Evolutionary conservation across 2,888 invertebrate genomes (phyloP), one percentile per base, ranked within the genome.

Genomic region (Pollenia angustigena): DNA sequence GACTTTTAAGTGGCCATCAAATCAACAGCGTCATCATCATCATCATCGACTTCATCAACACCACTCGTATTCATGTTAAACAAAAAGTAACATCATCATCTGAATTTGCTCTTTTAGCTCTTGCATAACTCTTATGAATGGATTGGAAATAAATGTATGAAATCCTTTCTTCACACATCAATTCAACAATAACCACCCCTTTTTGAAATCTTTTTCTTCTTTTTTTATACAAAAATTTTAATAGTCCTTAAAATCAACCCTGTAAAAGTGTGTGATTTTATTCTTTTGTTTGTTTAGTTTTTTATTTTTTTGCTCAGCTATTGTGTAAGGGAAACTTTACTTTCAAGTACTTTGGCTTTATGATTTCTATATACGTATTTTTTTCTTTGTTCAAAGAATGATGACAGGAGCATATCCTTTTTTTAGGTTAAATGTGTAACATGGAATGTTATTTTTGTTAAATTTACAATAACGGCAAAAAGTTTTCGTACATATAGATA

Each of bases 1-100:
- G 75, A 87, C 81, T 87, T 87, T 87, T 74, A 87, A 87, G 87
- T 87, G 87, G 87, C 87, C 87, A 84, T 82, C 87, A 74, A 74
- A 83, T 83, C 83, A 79, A 64, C 80, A 79, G 69, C 80, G 56
- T 76, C 84, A 84, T 72, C 75, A 75, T 46, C 83, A 46, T 54
- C 64, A 60, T 58, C 60, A 66, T 50, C 50, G 40, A 12, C 66
- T 48, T 16, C 23, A 69, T 48, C 72, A 81, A 56, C 72, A 74
- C 52, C 76, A 56, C 16, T 69, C 72, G 62, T 42, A 32, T 32
- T 23, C 11, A 23, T 50, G 56, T 56, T 46, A 9, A 74, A 9
- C 69, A 79, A 68, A 54, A 54, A 54, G 66, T 44, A 74, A 68
- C 74, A 69, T 7, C 54, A 48, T 54, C 16, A 64, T 40, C 16